These are phyloP conservation scores for Nesoenas mayeri DNA, from an alignment of 2,113 vertebrate genomes.

Conservation along the genomic window DNA sequence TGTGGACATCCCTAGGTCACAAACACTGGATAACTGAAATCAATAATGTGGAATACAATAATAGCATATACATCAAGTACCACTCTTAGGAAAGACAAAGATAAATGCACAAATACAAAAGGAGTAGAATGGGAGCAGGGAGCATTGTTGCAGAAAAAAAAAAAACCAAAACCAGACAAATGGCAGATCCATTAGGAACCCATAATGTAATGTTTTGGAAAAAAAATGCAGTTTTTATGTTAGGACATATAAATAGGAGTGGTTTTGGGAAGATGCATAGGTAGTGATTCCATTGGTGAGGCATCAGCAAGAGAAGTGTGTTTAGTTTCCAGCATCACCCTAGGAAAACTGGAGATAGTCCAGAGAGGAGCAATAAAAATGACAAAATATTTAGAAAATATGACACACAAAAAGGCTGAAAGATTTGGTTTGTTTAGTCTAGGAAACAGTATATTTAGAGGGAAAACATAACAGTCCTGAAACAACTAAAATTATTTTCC, in stretches of 20 bases:
- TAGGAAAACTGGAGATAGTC: not conserved
- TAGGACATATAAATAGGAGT: not conserved
- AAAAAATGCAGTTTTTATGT: not conserved
- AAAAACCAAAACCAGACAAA: not conserved
- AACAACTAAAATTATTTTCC: not conserved
- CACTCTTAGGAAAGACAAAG: not conserved
- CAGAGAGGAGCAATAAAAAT: not conserved
- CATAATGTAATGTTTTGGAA: not conserved
- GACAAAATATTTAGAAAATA: not conserved
- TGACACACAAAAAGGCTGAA: not conserved
- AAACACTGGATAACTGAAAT: not conserved
- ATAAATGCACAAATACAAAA: not conserved
- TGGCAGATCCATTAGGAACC: not conserved
- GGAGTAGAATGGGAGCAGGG: not conserved
- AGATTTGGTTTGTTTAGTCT: constrained; percentile 6
- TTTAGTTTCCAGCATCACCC: not conserved
- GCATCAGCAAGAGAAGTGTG: not conserved
- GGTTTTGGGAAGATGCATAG: not conserved
- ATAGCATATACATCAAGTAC: not conserved
- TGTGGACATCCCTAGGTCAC: not conserved
- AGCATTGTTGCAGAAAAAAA: not conserved
- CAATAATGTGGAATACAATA: not conserved
- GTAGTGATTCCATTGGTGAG: not conserved
- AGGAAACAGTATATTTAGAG: not conserved
- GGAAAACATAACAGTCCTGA: not conserved